Conservation (phyloP, 2,888 invertebrate genomes). For the Drosophila birchii region DNA sequence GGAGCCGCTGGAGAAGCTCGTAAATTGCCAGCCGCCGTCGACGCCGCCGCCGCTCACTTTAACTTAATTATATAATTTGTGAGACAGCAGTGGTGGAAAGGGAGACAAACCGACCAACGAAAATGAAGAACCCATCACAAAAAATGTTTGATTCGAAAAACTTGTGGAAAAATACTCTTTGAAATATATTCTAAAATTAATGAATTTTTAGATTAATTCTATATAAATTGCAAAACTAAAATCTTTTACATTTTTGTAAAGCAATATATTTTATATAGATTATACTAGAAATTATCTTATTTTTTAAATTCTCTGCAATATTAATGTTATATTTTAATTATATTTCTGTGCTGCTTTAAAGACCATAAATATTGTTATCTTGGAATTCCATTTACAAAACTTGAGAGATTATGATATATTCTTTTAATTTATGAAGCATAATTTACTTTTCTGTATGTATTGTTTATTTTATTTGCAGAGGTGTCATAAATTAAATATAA, state of each 20-base stretch:
- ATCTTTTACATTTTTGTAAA: background rate
- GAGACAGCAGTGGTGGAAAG: constrained; percentile 37
- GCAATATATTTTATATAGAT: background rate
- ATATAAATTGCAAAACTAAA: background rate
- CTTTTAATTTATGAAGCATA: background rate
- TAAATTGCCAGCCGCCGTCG: constrained; percentile 49
- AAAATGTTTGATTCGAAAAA: background rate
- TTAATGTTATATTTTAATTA: background rate
- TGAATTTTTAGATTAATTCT: too few species aligned
- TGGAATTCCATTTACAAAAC: background rate
- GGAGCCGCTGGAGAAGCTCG: constrained; percentile 38
- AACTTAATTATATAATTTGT: constrained; percentile 80
- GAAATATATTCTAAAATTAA: too few species aligned
- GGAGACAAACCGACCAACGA: constrained; percentile 25
- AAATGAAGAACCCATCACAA: constrained; percentile 17
- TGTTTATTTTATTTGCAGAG: background rate
- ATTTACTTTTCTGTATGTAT: background rate
- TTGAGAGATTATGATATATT: background rate
- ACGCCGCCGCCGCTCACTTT: constrained; percentile 69
- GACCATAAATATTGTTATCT: background rate
- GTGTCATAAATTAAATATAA: too few species aligned
- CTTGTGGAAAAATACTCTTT: constrained; percentile 18
- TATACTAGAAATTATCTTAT: background rate
- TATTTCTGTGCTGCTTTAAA: too few species aligned
- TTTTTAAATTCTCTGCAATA: background rate